phyloP scores from a whole-genome alignment of 1,140 invertebrate genomes.

The Trinorchestia longiramus region DNA sequence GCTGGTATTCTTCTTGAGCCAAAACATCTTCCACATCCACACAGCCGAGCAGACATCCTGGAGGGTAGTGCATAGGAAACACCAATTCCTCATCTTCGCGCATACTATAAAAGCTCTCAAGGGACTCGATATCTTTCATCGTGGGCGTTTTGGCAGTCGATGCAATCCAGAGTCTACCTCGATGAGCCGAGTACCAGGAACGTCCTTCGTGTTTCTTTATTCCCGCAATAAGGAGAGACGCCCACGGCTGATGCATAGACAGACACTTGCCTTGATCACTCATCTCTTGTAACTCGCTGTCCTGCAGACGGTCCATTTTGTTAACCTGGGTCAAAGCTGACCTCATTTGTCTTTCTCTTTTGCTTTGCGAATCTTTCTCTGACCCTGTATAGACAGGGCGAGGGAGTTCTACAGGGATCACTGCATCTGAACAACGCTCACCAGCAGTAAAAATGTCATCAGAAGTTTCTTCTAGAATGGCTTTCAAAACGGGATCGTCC shows the following conservation, averaged over 20 bases:
- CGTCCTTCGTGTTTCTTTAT: constrained; percentile 95
- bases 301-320: constrained; percentile 77
- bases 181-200: constrained; percentile 90
- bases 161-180: constrained; percentile 95
- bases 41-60: constrained; percentile 89
- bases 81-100: constrained; percentile 76
- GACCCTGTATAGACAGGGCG: constrained; percentile 60
- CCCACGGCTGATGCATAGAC: constrained; percentile 97
- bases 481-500: constrained; percentile 70
- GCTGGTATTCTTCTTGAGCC: constrained; percentile 85
- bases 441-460: constrained; percentile 64
- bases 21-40: constrained; percentile 88
- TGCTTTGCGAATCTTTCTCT: background rate
- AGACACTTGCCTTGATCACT: constrained; percentile 89
- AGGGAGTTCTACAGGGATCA: constrained; percentile 58
- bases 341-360: background rate
- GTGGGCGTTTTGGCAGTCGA: constrained; percentile 83
- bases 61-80: constrained; percentile 88
- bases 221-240: constrained; percentile 88
- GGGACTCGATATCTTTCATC: constrained; percentile 77
- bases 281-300: constrained; percentile 87
- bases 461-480: constrained; percentile 68
- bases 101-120: constrained; percentile 81
- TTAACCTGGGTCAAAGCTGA: background rate
- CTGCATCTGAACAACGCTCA: constrained; percentile 59